These are phyloP conservation scores for Nibea albiflora DNA, from an alignment of 2,113 vertebrate species.

Conservation along the genomic window DNA sequence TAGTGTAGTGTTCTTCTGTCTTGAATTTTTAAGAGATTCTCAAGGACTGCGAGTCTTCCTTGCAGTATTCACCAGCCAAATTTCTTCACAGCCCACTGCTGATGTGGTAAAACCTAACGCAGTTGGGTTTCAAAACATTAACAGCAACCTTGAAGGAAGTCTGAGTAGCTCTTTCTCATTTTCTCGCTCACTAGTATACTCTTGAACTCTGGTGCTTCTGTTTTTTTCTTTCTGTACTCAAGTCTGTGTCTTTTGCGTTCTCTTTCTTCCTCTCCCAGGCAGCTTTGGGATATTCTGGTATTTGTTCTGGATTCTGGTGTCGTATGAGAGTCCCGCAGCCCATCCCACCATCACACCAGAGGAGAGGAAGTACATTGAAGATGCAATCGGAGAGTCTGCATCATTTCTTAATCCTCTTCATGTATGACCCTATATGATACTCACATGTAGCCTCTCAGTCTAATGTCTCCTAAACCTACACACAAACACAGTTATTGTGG, in stretches of 20 bases:
- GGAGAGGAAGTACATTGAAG: conserved; percentile 98
- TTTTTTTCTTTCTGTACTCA: too few species aligned
- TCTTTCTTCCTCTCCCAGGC: conserved; percentile 81
- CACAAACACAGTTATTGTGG: background rate
- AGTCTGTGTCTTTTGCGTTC: background rate
- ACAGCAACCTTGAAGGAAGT: background rate
- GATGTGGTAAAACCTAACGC: background rate
- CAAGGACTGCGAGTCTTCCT: background rate
- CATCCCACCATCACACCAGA: conserved; percentile 97
- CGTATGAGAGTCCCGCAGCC: conserved; percentile 96
- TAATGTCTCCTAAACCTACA: background rate
- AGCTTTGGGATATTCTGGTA: conserved; percentile 98
- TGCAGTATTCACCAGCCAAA: background rate
- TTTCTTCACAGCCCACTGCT: background rate
- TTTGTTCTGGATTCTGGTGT: conserved; percentile 98
- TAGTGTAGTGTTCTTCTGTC: background rate
- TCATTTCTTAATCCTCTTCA: conserved; percentile 86
- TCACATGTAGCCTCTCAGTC: background rate
- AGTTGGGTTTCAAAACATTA: background rate
- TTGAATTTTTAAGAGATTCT: background rate
- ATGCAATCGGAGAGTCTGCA: conserved; percentile 96
- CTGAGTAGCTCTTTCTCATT: background rate
- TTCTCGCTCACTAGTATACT: background rate
- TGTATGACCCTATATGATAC: conserved; percentile 47
- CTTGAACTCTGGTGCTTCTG: background rate